A percentile compares a stretch with the other conserved stretches of the same genome.
Evolutionary conservation across 2,797 vertebrate genomes (phyloP).

Genomic region (Staurois parvus): DNA sequence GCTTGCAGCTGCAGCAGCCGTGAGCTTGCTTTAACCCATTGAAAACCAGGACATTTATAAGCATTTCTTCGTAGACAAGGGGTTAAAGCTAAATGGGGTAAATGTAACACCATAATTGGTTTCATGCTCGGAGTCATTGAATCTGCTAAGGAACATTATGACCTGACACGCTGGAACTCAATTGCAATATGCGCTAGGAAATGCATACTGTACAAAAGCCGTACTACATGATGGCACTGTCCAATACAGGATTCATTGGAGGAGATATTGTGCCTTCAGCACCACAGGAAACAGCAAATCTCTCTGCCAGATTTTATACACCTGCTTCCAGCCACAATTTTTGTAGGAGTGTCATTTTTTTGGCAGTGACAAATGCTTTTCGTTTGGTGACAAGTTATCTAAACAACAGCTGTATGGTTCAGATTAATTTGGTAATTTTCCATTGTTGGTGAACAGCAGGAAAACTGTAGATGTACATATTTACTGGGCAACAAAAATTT

Average conservation of each 20-base stretch:
- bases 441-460: neutral
- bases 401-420: constrained; percentile 30
- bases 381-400: neutral
- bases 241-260: neutral
- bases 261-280: constrained; percentile 5
- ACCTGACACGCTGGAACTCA: neutral
- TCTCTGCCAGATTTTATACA: constrained; percentile 4
- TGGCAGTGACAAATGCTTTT: neutral
- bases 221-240: neutral
- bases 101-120: too few relatives aligned
- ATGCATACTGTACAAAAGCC: neutral
- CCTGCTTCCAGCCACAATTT: neutral
- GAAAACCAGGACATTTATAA: too few relatives aligned
- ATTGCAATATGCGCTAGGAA: neutral
- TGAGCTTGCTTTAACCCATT: too few relatives aligned
- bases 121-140: neutral
- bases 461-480: neutral
- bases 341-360: constrained; percentile 8
- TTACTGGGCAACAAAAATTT: too few relatives aligned
- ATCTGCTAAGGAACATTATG: neutral
- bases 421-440: constrained; percentile 28
- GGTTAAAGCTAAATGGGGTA: too few relatives aligned
- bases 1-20: too few relatives aligned
- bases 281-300: neutral
- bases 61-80: too few relatives aligned